phyloP scores from a whole-genome alignment of 1,140 invertebrate species.

The Bombus sibiricus region DNA sequence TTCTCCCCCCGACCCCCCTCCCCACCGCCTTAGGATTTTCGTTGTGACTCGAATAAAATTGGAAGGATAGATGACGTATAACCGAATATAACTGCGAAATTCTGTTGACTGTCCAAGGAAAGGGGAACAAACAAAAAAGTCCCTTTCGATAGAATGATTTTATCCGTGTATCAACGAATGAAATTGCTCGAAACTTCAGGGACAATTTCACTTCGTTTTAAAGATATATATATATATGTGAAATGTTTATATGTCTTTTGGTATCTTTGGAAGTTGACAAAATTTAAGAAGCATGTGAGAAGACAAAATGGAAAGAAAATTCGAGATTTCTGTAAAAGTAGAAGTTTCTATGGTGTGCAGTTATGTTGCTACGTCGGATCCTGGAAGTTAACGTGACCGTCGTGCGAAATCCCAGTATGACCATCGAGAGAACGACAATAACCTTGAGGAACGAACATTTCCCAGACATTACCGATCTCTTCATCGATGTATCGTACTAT shows the following conservation, averaged over 20 bases:
- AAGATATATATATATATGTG: background rate
- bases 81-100: background rate
- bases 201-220: background rate
- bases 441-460: slow-evolving; percentile 54
- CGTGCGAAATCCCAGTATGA: slow-evolving; percentile 64
- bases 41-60: background rate
- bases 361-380: slow-evolving; percentile 32
- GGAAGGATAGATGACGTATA: background rate
- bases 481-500: slow-evolving; percentile 43
- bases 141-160: background rate
- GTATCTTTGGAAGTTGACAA: background rate
- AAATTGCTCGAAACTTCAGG: background rate
- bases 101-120: background rate
- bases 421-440: slow-evolving; percentile 39
- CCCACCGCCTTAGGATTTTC: background rate
- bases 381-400: slow-evolving; percentile 54
- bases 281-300: background rate
- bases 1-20: no score
- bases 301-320: background rate
- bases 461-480: slow-evolving; percentile 48
- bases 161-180: no score
- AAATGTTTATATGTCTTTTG: no score
- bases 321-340: no score
- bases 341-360: background rate
- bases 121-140: background rate